phyloP scores from a whole-genome alignment of 2,888 invertebrate species.

The Scotopteryx bipunctaria region DNA sequence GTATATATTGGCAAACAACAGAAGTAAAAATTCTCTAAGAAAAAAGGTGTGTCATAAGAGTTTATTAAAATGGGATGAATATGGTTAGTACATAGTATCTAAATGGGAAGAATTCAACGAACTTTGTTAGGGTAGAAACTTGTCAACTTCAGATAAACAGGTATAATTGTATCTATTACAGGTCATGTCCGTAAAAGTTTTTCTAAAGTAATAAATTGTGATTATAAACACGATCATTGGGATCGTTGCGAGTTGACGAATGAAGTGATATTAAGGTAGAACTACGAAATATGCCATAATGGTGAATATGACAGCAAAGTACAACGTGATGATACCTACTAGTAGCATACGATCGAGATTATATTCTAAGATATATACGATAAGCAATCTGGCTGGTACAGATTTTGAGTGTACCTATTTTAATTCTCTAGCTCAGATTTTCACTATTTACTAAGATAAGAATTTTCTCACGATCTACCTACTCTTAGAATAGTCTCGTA shows the following conservation, averaged over 20 bases:
- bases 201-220: neutral
- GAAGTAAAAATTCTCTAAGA: too few species aligned
- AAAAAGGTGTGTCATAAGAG: neutral
- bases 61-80: neutral
- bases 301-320: constrained; percentile 6
- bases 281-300: constrained; percentile 9
- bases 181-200: neutral
- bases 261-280: constrained; percentile 20
- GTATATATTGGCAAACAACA: too few species aligned
- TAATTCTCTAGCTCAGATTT: constrained; percentile 30
- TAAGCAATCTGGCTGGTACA: constrained; percentile 55
- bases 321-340: constrained; percentile 19
- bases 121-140: neutral
- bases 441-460: constrained; percentile 29
- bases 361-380: constrained; percentile 1
- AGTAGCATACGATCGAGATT: constrained; percentile 4
- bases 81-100: neutral
- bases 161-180: too few species aligned
- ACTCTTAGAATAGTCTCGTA: constrained; percentile 18
- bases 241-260: constrained; percentile 4
- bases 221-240: constrained; percentile 1
- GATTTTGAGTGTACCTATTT: constrained; percentile 39
- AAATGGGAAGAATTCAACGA: neutral
- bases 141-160: too few species aligned
- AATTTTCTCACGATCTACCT: constrained; percentile 33